Conservation (phyloP, 2,888 invertebrate species). For the Tinea semifulvella region DNA sequence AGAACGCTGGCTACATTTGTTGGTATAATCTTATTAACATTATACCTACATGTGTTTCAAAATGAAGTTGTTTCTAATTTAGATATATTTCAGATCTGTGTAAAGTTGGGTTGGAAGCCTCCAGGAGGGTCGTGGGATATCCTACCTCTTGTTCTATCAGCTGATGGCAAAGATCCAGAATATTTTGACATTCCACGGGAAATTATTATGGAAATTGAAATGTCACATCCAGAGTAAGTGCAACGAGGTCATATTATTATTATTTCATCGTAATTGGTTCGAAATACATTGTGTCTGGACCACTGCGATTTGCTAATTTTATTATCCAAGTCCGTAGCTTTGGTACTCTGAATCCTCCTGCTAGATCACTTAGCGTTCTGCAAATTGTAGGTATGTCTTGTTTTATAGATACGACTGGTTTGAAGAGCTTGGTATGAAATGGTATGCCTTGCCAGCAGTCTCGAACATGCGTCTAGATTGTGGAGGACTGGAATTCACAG, state of each 20-base stretch:
- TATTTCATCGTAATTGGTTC: too few species aligned
- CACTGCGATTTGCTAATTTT: too few species aligned
- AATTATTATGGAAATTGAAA: slow-evolving; percentile 82
- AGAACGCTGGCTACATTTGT: too few species aligned
- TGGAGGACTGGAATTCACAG: slow-evolving; percentile 93
- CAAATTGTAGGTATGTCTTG: too few species aligned
- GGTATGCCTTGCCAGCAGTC: slow-evolving; percentile 92
- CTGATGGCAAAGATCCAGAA: slow-evolving; percentile 94
- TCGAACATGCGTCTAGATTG: slow-evolving; percentile 93
- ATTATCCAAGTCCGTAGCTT: too few species aligned
- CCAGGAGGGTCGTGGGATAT: slow-evolving; percentile 86
- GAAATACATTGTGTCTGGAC: too few species aligned
- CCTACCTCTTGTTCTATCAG: slow-evolving; percentile 87
- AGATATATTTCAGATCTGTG: slow-evolving; percentile 77
- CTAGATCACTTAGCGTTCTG: too few species aligned
- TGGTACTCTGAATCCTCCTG: too few species aligned
- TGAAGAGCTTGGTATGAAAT: slow-evolving; percentile 81
- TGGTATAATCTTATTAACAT: too few species aligned
- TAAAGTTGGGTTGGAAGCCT: slow-evolving; percentile 87
- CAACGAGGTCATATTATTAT: too few species aligned
- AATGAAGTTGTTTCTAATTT: background rate
- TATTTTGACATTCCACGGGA: slow-evolving; percentile 91
- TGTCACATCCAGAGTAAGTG: slow-evolving; percentile 88
- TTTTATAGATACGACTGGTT: slow-evolving; percentile 89
- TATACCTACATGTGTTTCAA: too few species aligned